Conservation (phyloP, 2,113 vertebrate genomes). For the Stomatorhinus ivindoensis region DNA sequence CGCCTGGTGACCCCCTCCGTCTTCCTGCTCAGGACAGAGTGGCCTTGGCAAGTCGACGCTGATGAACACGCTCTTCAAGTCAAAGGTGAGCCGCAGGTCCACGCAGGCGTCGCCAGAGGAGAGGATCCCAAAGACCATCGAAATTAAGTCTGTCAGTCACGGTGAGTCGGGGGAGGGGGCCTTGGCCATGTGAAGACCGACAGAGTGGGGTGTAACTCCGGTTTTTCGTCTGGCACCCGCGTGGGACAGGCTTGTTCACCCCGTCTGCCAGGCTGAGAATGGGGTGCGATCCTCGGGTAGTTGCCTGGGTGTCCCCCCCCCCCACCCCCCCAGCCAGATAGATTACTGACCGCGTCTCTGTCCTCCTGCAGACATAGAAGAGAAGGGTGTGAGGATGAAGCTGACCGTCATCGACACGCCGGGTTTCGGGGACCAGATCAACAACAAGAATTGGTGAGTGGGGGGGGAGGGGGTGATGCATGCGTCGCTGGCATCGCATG, state of each 20-base stretch:
- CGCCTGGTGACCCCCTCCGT: neutral
- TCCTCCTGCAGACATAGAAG: conserved; percentile 75
- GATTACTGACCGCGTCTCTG: neutral
- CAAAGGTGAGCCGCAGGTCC: conserved; percentile 93
- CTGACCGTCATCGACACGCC: conserved; percentile 93
- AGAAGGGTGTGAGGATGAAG: conserved; percentile 97
- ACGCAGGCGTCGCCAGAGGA: conserved; percentile 74
- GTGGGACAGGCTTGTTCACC: neutral
- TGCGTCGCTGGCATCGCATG: neutral
- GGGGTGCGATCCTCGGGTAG: neutral
- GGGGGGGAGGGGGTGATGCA: conserved; percentile 35
- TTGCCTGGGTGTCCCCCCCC: no score
- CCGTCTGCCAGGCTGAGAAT: neutral
- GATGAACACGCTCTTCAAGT: conserved; percentile 98
- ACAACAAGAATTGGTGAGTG: conserved; percentile 98
- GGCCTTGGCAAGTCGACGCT: conserved; percentile 96
- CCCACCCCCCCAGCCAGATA: neutral
- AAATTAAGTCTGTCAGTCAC: conserved; percentile 95
- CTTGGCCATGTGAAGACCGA: neutral
- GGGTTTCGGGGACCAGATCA: conserved; percentile 96
- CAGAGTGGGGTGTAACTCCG: neutral
- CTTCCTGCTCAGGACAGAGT: conserved; percentile 74
- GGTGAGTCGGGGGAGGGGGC: conserved; percentile 56
- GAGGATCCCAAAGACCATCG: conserved; percentile 90
- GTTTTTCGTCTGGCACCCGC: neutral